Evolutionary conservation across 2,888 invertebrate genomes (phyloP).

Genomic region (Drosophila mulleri): DNA sequence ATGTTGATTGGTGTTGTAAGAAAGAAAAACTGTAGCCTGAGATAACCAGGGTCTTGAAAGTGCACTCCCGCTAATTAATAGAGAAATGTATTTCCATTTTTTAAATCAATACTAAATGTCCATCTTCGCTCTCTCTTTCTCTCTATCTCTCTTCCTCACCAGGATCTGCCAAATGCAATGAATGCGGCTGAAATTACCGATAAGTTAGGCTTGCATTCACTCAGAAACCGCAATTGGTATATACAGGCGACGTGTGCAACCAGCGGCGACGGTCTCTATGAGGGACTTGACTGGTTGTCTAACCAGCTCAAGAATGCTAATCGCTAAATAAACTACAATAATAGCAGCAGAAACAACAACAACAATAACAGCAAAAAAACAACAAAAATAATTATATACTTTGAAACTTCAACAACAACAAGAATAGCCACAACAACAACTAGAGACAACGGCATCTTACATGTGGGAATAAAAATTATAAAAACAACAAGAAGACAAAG

Average conservation of each 20-base stretch:
- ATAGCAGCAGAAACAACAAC: constrained; percentile 39
- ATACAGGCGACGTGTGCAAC: constrained; percentile 99
- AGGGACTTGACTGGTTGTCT: constrained; percentile 99
- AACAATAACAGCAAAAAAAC: constrained; percentile 24
- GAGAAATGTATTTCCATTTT: neutral
- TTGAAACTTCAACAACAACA: constrained; percentile 53
- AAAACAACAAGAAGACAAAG: constrained; percentile 7
- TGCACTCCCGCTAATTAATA: constrained; percentile 37
- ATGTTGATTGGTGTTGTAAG: constrained; percentile 31
- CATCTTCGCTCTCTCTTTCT: neutral
- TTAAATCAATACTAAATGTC: neutral
- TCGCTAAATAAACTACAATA: constrained; percentile 88
- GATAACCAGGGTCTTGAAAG: constrained; percentile 23
- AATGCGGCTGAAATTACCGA: constrained; percentile 99
- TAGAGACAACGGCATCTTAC: constrained; percentile 42
- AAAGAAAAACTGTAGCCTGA: neutral
- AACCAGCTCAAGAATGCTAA: constrained; percentile 99
- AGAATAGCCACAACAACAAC: constrained; percentile 32
- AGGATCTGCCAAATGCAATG: constrained; percentile 99
- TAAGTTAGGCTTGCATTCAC: constrained; percentile 98
- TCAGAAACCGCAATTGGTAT: constrained; percentile 99
- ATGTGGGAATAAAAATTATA: constrained; percentile 42
- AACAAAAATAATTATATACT: constrained; percentile 61
- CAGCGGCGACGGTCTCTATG: constrained; percentile 99
- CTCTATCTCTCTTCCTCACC: constrained; percentile 65